Evolutionary conservation across 1,140 invertebrate species (phyloP), one percentile per base, ranked within the genome.

Genomic region (Panagrolaimus sp.): DNA sequence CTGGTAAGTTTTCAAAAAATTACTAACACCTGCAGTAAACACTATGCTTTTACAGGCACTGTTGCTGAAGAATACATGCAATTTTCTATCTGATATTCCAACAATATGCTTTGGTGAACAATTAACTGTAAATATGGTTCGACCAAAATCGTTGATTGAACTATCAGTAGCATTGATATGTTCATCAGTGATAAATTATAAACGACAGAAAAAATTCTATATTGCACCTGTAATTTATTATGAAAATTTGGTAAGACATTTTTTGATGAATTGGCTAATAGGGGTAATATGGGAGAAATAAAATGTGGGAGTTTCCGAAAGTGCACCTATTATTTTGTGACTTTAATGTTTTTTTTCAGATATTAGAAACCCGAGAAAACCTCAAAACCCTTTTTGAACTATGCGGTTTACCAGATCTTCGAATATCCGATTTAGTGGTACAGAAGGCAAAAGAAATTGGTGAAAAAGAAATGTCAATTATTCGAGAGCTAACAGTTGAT

Each of bases 181-280:
- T 57, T 57, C 51, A 11, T 57, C 51, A 9, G 51, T 57, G 16
- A 57, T 57, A 13, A 57, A 57, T 16, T 57, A 57, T 13, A 57
- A 57, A 13, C 5, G 51, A 8, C 51, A 57, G 13, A 57, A 57
- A 13, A 57, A 57, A 27, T 57, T 57, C 20, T 57, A 57, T 16
- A 57, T 57, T 57, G 11, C 51, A 13, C 51, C 51, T n/a, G 51
- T 57, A 20, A 57, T 57, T 57, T 57, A 57, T 57, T 57, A 57
- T 25, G 51, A 57, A 57, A 57, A n/a, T 57, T 57, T 57, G 51
- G 51, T 57, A 20, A 57, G n/a, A 13, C 20, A 4, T 16, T 57
- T 57, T 51, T 16, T 8, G 16, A 20, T 38, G 31, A n/a, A n/a
- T 38, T 13, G 20, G 4, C 20, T 57, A 25, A 25, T 11, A 57